A percentile compares a stretch with the other conserved stretches of the same genome.
phyloP scores from a whole-genome alignment of 2,797 vertebrate genomes.

The Sebastes kiyomatsui region DNA sequence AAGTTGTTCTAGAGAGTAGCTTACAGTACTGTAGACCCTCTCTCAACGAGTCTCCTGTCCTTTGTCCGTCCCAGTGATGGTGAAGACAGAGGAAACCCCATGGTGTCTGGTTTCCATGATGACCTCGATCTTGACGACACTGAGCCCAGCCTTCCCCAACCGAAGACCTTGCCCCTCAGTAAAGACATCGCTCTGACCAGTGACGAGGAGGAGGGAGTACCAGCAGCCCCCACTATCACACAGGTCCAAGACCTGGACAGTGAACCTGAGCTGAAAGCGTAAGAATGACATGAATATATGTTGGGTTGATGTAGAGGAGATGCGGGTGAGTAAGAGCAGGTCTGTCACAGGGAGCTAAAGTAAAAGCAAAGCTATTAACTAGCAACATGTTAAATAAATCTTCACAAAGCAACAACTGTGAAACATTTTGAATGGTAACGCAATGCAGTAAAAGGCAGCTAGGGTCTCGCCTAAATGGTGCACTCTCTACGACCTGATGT shows the following conservation, averaged over 20 bases:
- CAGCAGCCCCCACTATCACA: constrained; percentile 18
- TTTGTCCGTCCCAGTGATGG: constrained; percentile 82
- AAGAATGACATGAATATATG: constrained; percentile 31
- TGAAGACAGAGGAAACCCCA: constrained; percentile 88
- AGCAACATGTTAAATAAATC: not conserved
- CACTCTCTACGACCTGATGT: not conserved
- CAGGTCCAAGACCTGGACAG: constrained; percentile 72
- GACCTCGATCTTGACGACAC: constrained; percentile 91
- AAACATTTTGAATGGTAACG: not conserved
- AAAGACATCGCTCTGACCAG: constrained; percentile 86
- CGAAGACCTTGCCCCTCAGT: constrained; percentile 70
- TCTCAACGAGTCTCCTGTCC: not conserved
- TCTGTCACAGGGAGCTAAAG: not conserved
- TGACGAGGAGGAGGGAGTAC: constrained; percentile 84
- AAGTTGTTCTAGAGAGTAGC: no score
- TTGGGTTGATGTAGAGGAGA: not conserved
- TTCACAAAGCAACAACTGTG: not conserved
- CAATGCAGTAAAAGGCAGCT: not conserved
- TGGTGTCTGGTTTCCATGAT: constrained; percentile 94
- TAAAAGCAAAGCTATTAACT: not conserved
- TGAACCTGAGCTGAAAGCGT: constrained; percentile 82
- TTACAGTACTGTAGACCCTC: not conserved
- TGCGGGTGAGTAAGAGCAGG: not conserved
- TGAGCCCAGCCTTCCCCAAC: constrained; percentile 58
- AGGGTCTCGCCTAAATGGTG: not conserved